Percentiles rank a stretch among this genome's conserved stretches.
Evolutionary conservation across 2,113 vertebrate species (phyloP).

Genomic region (Puffinus mauretanicus): DNA sequence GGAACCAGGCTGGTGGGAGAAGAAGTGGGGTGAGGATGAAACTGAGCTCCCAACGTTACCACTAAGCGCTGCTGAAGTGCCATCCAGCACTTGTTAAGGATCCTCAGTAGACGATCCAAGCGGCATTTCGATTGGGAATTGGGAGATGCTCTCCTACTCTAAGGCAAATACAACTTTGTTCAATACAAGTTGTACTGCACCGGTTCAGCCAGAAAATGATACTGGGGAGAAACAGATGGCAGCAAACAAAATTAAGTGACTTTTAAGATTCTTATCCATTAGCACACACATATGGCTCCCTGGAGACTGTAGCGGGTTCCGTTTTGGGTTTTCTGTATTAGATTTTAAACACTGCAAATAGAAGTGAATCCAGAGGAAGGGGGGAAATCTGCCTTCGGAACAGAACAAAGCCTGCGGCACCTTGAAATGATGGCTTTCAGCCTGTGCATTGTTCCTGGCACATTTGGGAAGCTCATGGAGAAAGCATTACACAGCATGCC

Average conservation of each 20-base stretch:
- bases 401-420: not conserved
- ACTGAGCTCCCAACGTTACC: not conserved
- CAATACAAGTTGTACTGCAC: not conserved
- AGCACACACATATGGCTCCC: not conserved
- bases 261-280: not conserved
- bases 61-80: not conserved
- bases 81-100: not conserved
- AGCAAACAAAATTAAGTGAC: constrained; percentile 23
- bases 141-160: not conserved
- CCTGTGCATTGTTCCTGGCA: not conserved
- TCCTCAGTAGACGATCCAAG: not conserved
- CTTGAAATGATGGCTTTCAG: constrained; percentile 7
- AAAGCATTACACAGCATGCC: not conserved
- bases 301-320: not conserved
- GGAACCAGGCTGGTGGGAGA: not conserved
- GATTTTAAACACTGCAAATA: not conserved
- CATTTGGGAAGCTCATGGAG: not conserved
- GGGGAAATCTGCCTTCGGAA: not conserved
- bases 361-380: not conserved
- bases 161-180: rapidly evolving
- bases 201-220: not conserved
- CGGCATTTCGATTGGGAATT: not conserved
- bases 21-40: not conserved
- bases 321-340: not conserved
- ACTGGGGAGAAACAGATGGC: not conserved